Evolutionary conservation across 2,797 vertebrate genomes (phyloP).

Genomic region (Parambassis ranga): DNA sequence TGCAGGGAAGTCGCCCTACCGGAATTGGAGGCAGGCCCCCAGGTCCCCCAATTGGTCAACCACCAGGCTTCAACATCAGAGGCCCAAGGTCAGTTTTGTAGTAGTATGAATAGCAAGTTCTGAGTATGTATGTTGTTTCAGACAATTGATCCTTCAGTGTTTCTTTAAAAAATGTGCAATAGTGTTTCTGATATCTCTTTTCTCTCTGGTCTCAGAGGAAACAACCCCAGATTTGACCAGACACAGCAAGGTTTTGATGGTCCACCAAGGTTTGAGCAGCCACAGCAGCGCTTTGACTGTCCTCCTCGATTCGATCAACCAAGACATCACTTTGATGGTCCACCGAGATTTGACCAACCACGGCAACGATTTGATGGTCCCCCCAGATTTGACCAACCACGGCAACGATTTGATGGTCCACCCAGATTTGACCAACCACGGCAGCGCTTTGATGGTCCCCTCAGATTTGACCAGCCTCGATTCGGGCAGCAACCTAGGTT

Average conservation of each 20-base stretch:
- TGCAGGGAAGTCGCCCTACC: no score
- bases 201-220: conserved; percentile 27
- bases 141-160: no score
- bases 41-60: conserved; percentile 78
- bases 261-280: conserved; percentile 77
- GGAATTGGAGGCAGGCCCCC: no score
- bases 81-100: conserved; percentile 81
- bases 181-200: no score
- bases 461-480: conserved; percentile 80
- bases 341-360: conserved; percentile 83
- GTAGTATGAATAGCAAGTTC: no score
- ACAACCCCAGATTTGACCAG: conserved; percentile 69
- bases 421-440: conserved; percentile 79
- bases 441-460: conserved; percentile 76
- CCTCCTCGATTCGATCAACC: conserved; percentile 62
- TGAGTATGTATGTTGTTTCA: neutral
- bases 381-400: conserved; percentile 81
- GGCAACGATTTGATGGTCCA: conserved; percentile 75
- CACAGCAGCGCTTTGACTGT: conserved; percentile 53
- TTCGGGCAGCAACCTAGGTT: conserved; percentile 66
- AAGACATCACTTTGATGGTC: conserved; percentile 80
- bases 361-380: conserved; percentile 83
- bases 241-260: conserved; percentile 74
- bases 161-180: no score
- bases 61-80: conserved; percentile 81